phyloP scores from a whole-genome alignment of 2,113 vertebrate genomes.

The Scalopus aquaticus region DNA sequence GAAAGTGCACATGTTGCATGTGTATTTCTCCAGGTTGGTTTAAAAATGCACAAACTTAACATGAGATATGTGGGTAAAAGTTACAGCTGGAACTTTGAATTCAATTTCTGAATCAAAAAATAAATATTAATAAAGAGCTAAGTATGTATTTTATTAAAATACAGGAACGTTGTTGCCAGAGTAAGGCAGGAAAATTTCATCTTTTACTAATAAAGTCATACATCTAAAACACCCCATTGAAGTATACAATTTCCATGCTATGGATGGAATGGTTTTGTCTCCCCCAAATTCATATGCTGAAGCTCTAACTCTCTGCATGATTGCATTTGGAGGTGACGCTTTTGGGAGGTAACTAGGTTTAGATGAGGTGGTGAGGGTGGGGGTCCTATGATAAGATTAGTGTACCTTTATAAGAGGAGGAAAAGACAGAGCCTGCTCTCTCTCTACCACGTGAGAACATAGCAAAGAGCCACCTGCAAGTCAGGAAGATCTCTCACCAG shows the following conservation, averaged over 20 bases:
- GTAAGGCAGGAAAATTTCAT: conserved; percentile 37
- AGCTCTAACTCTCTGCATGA: neutral
- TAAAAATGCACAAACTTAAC: neutral
- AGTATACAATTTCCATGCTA: neutral
- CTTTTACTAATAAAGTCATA: neutral
- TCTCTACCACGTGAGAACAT: neutral
- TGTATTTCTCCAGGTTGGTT: neutral
- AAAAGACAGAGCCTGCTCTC: neutral
- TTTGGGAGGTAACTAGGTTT: neutral
- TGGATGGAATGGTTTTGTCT: neutral
- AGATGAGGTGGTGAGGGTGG: neutral
- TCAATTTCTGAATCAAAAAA: conserved; percentile 46
- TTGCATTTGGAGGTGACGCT: neutral
- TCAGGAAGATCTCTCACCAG: neutral
- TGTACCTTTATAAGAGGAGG: neutral
- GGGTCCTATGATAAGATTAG: neutral
- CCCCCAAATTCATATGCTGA: neutral
- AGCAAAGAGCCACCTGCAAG: neutral
- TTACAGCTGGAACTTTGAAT: conserved; percentile 31
- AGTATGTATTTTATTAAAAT: neutral
- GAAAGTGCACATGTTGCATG: neutral
- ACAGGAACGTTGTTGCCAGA: neutral
- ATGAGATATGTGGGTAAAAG: neutral
- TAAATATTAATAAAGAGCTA: conserved; percentile 52
- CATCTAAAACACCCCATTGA: neutral